Evolutionary conservation across 2,888 invertebrate genomes (phyloP).

Genomic region (Hirtodrosophila histrioides): DNA sequence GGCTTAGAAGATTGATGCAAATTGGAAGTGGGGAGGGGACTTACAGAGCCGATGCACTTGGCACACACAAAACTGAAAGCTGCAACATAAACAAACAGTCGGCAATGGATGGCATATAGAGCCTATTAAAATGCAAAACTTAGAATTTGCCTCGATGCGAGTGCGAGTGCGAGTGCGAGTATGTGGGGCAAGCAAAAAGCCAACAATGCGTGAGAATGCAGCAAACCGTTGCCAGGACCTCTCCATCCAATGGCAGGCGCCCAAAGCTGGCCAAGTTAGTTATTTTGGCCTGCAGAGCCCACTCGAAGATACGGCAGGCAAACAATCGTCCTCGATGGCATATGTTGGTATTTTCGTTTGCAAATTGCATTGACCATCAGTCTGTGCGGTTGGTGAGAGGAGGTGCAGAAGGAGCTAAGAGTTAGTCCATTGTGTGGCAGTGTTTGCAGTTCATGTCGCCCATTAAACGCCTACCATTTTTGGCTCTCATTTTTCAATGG

Average conservation of each 20-base stretch:
- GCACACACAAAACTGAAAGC: constrained; percentile 9
- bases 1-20: constrained; percentile 1
- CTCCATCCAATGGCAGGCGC: not conserved
- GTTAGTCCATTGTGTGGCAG: not conserved
- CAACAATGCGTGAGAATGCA: constrained; percentile 44
- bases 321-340: constrained; percentile 26
- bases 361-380: constrained; percentile 38
- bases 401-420: not conserved
- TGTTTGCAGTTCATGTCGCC: constrained; percentile 38
- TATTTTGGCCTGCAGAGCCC: constrained; percentile 19
- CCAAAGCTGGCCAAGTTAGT: constrained; percentile 21
- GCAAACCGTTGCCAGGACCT: constrained; percentile 24
- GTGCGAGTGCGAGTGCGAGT: not conserved
- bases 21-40: not conserved
- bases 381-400: not conserved
- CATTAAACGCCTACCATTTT: constrained; percentile 47
- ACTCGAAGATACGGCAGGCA: constrained; percentile 46
- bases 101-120: constrained; percentile 38
- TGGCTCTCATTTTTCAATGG: constrained; percentile 21
- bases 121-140: constrained; percentile 74
- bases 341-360: constrained; percentile 48
- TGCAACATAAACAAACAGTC: constrained; percentile 39
- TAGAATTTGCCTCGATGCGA: constrained; percentile 5
- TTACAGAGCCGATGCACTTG: constrained; percentile 9
- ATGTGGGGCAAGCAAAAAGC: not conserved